Conservation (phyloP, 2,888 invertebrate species). For the Alviniconcha strummeri region DNA sequence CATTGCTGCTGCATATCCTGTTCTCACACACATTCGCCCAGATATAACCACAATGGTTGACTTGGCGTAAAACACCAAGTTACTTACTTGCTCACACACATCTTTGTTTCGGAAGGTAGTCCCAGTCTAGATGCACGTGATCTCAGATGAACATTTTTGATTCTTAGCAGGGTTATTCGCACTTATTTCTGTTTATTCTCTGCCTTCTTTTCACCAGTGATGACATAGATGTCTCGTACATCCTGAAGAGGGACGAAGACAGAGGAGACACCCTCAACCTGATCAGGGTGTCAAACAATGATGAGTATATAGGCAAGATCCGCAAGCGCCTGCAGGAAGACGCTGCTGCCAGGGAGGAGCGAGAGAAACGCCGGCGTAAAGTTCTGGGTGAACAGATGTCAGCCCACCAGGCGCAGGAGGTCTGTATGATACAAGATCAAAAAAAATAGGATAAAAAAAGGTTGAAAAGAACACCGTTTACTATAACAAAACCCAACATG, state of each 20-base stretch:
- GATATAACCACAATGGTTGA: too few species aligned
- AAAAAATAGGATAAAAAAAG: too few species aligned
- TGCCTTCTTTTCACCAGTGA: conserved; percentile 44
- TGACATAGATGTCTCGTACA: conserved; percentile 58
- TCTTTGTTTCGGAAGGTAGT: too few species aligned
- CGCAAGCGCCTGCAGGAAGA: conserved; percentile 72
- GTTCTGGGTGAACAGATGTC: conserved; percentile 72
- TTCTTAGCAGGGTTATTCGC: too few species aligned
- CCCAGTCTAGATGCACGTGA: too few species aligned
- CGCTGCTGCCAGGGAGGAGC: conserved; percentile 68
- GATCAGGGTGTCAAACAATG: conserved; percentile 66
- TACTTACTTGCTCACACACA: too few species aligned
- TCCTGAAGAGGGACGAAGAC: conserved; percentile 57
- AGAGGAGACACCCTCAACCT: conserved; percentile 57
- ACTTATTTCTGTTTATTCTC: too few species aligned
- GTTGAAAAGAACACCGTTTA: too few species aligned
- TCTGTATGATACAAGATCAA: conserved; percentile 36
- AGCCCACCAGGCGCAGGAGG: conserved; percentile 71
- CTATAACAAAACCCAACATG: not conserved
- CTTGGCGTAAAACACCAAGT: too few species aligned
- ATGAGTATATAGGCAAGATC: conserved; percentile 71
- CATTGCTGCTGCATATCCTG: too few species aligned
- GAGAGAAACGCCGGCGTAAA: conserved; percentile 72
- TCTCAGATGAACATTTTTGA: too few species aligned
- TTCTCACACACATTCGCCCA: too few species aligned